Base-by-base conservation (phyloP, 1,140 invertebrate species). In the Formica selysi region DNA sequence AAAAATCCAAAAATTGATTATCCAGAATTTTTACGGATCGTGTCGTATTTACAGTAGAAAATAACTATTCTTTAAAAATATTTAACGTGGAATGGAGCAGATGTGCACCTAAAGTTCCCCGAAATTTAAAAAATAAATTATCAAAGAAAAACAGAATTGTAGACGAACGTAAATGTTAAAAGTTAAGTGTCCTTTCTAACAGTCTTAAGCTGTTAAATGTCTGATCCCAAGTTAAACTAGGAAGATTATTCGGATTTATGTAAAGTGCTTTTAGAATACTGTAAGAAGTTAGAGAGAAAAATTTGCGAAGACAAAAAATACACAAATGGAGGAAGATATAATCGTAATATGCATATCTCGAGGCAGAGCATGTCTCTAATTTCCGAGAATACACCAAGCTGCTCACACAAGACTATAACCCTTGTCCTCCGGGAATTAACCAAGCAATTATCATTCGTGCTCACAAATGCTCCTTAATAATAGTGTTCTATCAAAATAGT, bases 71-170 rank as follows among this genome's bases (percentile, higher is more conserved):
- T 59, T 80, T 59, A 22, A 41, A 59, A 59, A 19, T 10, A 10
- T n/a, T 26, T 44, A 44, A 73, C 11, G n/a, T 61, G 36, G 10
- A 16, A 51, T 81, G 36, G 16, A 6, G n/a, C 29, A 73, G 41
- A 54, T 73, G 38, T 51, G 16, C 32, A 13, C 6, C 7, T 13
- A 0, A 73, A 61, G 38, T 73, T 73, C 1, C 11, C 13, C 3
- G 26, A 22, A 83, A 83, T 61, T 83, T 11, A 16, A 22, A 13
- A 71, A 59, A 26, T 44, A 81, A 81, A 59, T 41, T 70, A 3
- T 32, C 16, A 38, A 41, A 13, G 16, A 59, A 80, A 70, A 57
- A 11, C n/a, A 10, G 13, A 38, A 26, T n/a, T 22, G 22, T 76
- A 76, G 19, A 73, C 32, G 22, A 71, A 71, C 10, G 26, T 26